Evolutionary conservation across 2,113 vertebrate species (phyloP).

Genomic region (Heloderma charlesbogerti): DNA sequence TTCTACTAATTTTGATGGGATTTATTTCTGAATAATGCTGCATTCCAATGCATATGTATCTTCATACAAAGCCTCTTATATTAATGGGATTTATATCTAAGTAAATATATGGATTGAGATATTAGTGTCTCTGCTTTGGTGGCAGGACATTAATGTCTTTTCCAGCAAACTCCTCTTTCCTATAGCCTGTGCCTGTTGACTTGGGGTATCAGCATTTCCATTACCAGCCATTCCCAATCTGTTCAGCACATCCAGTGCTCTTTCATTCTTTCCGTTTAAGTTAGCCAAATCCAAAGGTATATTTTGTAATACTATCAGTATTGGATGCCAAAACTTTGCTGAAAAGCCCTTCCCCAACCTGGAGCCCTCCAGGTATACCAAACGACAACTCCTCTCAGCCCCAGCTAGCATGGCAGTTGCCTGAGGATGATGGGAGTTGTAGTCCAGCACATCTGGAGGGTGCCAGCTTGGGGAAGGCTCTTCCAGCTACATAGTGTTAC

Average conservation of each 20-base stretch:
- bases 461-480: too few species aligned
- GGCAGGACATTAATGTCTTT: not conserved
- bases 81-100: not conserved
- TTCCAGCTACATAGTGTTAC: not conserved
- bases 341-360: not conserved
- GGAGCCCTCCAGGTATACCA: too few species aligned
- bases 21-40: not conserved
- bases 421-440: too few species aligned
- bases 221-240: not conserved
- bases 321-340: not conserved
- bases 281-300: constrained; percentile 20
- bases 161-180: constrained; percentile 2
- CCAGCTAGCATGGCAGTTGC: too few species aligned
- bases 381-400: too few species aligned
- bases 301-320: not conserved
- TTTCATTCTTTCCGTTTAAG: not conserved
- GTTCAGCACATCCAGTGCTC: not conserved
- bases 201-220: constrained; percentile 8
- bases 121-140: not conserved
- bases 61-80: not conserved
- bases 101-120: not conserved
- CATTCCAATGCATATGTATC: not conserved
- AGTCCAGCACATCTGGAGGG: too few species aligned
- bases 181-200: not conserved
- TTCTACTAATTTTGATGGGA: not conserved